Evolutionary conservation across 1,140 invertebrate genomes (phyloP).

Genomic region (Bombyx mandarina): DNA sequence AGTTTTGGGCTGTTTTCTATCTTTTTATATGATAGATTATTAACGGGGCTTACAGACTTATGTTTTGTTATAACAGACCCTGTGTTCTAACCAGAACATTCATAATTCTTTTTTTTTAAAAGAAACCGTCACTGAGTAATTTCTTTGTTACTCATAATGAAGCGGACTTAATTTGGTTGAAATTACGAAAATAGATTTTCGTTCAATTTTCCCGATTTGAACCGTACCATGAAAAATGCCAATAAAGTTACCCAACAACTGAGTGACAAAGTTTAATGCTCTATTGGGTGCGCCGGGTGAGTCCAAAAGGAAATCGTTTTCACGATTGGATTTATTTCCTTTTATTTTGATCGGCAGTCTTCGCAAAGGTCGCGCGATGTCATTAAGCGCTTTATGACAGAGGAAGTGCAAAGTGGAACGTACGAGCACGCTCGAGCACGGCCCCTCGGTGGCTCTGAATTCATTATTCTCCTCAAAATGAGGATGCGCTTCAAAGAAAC

Average conservation of each 20-base stretch:
- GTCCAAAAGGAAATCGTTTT: conserved; percentile 20
- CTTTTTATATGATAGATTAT: no score
- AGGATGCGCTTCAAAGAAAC: conserved; percentile 54
- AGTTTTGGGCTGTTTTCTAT: no score
- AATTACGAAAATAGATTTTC: neutral
- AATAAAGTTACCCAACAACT: conserved; percentile 7
- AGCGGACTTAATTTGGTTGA: neutral
- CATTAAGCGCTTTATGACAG: conserved; percentile 53
- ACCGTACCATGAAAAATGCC: conserved; percentile 5
- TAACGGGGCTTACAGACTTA: no score
- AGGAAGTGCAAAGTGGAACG: conserved; percentile 50
- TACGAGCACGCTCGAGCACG: conserved; percentile 37
- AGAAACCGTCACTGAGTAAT: neutral
- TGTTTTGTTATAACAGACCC: no score
- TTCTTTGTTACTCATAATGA: neutral
- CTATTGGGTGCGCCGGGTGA: conserved; percentile 12
- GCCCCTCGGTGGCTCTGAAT: conserved; percentile 37
- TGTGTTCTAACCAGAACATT: no score
- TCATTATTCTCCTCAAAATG: conserved; percentile 50
- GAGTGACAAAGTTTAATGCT: conserved; percentile 11
- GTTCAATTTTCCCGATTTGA: neutral
- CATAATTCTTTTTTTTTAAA: neutral
- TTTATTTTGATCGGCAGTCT: conserved; percentile 36
- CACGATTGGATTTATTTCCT: conserved; percentile 43
- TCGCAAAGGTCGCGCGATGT: conserved; percentile 36